These are phyloP conservation scores for Cabera pusaria DNA, from an alignment of 2,888 invertebrate species.

Conservation along the genomic window DNA sequence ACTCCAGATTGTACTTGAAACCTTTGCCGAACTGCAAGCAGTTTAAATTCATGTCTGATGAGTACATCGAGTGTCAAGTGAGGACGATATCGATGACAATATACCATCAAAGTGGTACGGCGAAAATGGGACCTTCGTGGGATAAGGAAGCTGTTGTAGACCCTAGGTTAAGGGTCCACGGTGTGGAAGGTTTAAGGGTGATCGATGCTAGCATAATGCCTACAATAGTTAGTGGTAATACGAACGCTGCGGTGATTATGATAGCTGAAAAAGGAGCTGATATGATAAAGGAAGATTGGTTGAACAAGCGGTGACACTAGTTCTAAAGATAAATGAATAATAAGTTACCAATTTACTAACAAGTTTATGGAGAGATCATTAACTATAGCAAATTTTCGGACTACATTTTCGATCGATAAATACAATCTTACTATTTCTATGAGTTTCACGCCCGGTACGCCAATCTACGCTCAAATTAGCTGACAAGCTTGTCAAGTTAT, in stretches of 20 bases:
- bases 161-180: conserved; percentile 89
- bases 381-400: not conserved
- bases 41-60: conserved; percentile 88
- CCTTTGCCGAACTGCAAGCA: conserved; percentile 91
- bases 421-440: no score
- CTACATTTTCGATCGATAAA: not conserved
- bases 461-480: no score
- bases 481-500: no score
- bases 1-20: conserved; percentile 88
- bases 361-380: conserved; percentile 13
- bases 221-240: conserved; percentile 93
- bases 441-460: no score
- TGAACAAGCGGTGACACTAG: conserved; percentile 64
- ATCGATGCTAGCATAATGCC: conserved; percentile 96
- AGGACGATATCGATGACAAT: conserved; percentile 95
- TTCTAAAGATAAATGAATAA: conserved; percentile 2
- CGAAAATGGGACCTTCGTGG: conserved; percentile 93
- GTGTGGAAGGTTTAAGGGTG: conserved; percentile 90
- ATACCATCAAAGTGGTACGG: conserved; percentile 94
- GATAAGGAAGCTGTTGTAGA: conserved; percentile 93
- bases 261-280: conserved; percentile 95
- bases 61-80: conserved; percentile 94
- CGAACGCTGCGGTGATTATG: conserved; percentile 96
- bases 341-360: conserved; percentile 17
- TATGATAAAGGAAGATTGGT: conserved; percentile 93